Evolutionary conservation across 2,113 vertebrate genomes (phyloP), one percentile per base, ranked within the genome.

Genomic region (Hemichromis elongatus): DNA sequence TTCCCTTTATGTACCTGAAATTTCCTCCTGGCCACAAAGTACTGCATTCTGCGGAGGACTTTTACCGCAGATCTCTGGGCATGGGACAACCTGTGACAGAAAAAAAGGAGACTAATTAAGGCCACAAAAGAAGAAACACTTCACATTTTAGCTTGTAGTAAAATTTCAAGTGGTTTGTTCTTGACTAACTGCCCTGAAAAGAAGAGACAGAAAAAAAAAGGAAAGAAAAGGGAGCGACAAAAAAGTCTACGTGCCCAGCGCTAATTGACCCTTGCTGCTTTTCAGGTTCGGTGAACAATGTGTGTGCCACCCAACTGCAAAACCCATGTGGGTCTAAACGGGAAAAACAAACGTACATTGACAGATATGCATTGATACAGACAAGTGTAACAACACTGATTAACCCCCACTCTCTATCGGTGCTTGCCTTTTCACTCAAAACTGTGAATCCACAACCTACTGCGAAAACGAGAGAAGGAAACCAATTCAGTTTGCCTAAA

Each of bases 21-120:
- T 94, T 97, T 98, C 91, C 73, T 96, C 83, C 97, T 95, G 83
- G 97, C 97, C 85, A 97, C 97, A 93, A 98, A 98, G 93, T 97
- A 97, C 90, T 97, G 96, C 97, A 97, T 98, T 81, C 97, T 95
- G 79, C 97, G 97, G 35, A 97, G 96, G 83, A 97, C 97, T 95
- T 97, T 98, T 77, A 98, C 96, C 33, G 97, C 97, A 57, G 96
- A 96, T 90, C 91, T 94, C 89, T 98, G 97, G 6, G 96, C 96
- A 89, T 97, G 97, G 63, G 96, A 97, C 95, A 98, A 94, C 88
- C 97, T 98, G 95, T 9, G 24, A 83, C 21, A 68, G 42, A 5
- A 63, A 63, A 77, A 82, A 80, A 56, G 28, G 11, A 94, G 35
- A 90, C 16, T 21, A n/a, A 87, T 81, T 84, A 7, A 70, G 53